phyloP scores from a whole-genome alignment of 2,888 invertebrate species.

The Phanerotoma sp. region DNA sequence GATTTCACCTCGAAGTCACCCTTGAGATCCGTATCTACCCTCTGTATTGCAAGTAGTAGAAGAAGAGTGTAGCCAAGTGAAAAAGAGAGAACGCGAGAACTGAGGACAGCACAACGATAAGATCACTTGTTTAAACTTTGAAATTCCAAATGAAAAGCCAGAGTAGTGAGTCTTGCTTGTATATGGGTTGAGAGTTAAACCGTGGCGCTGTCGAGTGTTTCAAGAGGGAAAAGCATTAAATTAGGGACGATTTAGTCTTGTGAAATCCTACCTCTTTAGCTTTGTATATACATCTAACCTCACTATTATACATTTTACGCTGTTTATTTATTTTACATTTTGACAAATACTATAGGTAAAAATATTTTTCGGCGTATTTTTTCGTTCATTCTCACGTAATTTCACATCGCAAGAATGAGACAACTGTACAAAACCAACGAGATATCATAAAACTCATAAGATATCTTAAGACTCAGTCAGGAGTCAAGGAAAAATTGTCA shows the following conservation, averaged over 20 bases:
- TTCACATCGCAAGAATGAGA: not conserved
- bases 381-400: not conserved
- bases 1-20: constrained; percentile 6
- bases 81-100: constrained; percentile 13
- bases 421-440: not conserved
- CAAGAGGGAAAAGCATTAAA: constrained; percentile 22
- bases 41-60: not conserved
- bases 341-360: too few species aligned
- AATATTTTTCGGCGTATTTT: not conserved
- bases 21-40: constrained; percentile 11
- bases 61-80: not conserved
- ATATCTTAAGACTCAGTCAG: not conserved
- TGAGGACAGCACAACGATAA: constrained; percentile 36
- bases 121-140: constrained; percentile 43
- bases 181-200: constrained; percentile 1
- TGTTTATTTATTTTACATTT: not conserved
- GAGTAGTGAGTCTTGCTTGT: constrained; percentile 10
- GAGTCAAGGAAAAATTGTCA: constrained; percentile 1
- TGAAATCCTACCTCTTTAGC: constrained; percentile 7
- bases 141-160: constrained; percentile 37
- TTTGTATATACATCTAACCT: not conserved
- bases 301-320: not conserved
- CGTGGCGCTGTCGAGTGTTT: constrained; percentile 1
- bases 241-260: constrained; percentile 26
- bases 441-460: not conserved